These are phyloP conservation scores for Ditylenchus dipsaci DNA, from an alignment of 1,140 invertebrate genomes.

Conservation along the genomic window DNA sequence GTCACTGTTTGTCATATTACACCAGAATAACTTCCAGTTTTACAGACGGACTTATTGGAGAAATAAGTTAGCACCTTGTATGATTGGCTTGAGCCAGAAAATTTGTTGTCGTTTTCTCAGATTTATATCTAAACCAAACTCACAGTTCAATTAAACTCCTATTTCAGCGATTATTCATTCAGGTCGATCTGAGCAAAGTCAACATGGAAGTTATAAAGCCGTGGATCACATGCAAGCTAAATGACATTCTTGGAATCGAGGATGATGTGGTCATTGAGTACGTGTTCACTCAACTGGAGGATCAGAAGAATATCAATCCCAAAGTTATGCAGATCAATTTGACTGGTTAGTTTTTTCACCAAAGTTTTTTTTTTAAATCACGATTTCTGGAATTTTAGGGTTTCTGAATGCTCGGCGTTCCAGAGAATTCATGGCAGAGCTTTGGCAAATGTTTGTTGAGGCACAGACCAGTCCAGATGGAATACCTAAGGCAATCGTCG, in stretches of 20 bases:
- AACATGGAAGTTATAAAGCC: constrained; percentile 95
- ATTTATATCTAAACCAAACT: constrained; percentile 8
- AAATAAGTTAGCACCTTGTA: too few relatives aligned
- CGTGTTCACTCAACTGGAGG: constrained; percentile 93
- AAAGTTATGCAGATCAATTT: constrained; percentile 99
- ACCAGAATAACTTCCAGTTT: too few relatives aligned
- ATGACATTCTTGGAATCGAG: constrained; percentile 88
- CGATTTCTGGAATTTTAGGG: constrained; percentile 57
- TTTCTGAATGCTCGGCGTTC: constrained; percentile 97
- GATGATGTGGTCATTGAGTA: constrained; percentile 97
- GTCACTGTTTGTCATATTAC: too few relatives aligned
- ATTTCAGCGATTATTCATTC: constrained; percentile 32
- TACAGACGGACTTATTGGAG: too few relatives aligned
- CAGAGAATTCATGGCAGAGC: constrained; percentile 88
- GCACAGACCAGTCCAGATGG: constrained; percentile 71
- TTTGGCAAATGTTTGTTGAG: constrained; percentile 88
- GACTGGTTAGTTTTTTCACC: constrained; percentile 65
- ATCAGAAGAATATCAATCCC: constrained; percentile 74
- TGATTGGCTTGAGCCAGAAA: too few relatives aligned
- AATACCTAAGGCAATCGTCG: constrained; percentile 30
- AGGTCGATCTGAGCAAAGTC: constrained; percentile 97
- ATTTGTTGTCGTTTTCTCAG: constrained; percentile 6
- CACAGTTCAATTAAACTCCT: constrained; percentile 4
- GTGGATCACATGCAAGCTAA: constrained; percentile 95
- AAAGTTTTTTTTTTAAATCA: too few relatives aligned